Evolutionary conservation across 2,888 invertebrate genomes (phyloP), one percentile per base, ranked within the genome.

Genomic region (Stenodema calcarata): DNA sequence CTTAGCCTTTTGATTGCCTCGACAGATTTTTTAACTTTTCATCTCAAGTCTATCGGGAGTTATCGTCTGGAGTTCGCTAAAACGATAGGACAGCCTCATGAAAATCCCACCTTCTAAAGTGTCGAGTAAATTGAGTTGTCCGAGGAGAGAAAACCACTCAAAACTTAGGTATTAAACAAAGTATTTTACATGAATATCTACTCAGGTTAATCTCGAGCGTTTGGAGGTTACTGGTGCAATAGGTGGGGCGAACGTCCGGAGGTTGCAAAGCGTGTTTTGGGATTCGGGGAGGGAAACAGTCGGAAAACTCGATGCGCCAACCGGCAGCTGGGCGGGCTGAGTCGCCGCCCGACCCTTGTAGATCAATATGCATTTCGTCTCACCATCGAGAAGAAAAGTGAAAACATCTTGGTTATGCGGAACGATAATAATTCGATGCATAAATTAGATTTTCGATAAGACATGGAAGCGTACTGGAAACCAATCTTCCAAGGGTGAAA

Each of bases 341-440:
- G 73, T 30, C 73, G 73, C 30, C 35, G 9, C 16, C 73, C 73
- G 41, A 75, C 73, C 35, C 73, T 75, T 9, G 30, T 75, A 75
- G 73, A 75, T 75, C 73, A 75, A 75, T 75, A 75, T n/a, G 73
- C 73, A 75, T 75, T 75, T 75, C 73, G 35, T 75, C 73, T 41
- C 35, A 75, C 73, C 30, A 35, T 41, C 14, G 35, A 75, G n/a
- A 75, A 62, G 35, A 30, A 75, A 30, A 75, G 41, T 75, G 30
- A n/a, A 75, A 75, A 75, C 73, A 75, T 41, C 70, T 30, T 27
- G 70, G 27, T 70, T 18, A 27, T 30, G 16, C 23, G 70, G 70
- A 27, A 70, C 23, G 3, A 18, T 30, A 69, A 69, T 28, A n/a
- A 69, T n/a, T n/a, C n/a, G n/a, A 18, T 54, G 54, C 2, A 16